A percentile compares a stretch with the other conserved stretches of the same genome.
phyloP scores from a whole-genome alignment of 2,113 vertebrate genomes.

The Hystrix cristata region DNA sequence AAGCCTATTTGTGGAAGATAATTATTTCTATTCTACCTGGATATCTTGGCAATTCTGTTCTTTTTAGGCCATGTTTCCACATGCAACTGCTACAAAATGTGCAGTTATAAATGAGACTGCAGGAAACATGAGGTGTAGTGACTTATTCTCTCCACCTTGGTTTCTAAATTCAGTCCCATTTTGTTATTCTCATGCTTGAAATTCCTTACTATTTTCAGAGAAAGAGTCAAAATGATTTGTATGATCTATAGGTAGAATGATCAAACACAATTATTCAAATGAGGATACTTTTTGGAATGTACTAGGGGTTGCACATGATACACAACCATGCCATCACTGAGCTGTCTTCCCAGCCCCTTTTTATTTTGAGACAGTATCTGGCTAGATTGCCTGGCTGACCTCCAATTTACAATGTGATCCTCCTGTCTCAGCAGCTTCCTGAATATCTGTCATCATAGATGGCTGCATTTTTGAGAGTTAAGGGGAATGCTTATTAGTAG shows the following conservation, averaged over 20 bases:
- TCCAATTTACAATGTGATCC: not conserved
- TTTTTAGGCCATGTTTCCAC: not conserved
- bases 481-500: not conserved
- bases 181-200: constrained; percentile 12
- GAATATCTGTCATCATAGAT: not conserved
- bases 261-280: not conserved
- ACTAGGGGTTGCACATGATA: not conserved
- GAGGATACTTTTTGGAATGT: not conserved
- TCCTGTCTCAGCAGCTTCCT: not conserved
- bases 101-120: not conserved
- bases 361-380: not conserved
- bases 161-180: not conserved
- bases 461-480: not conserved
- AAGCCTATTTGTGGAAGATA: not conserved
- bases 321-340: not conserved
- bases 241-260: not conserved
- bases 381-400: not conserved
- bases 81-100: not conserved
- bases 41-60: not conserved
- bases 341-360: not conserved
- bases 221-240: not conserved
- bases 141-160: not conserved
- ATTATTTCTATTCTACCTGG: not conserved
- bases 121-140: not conserved
- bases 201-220: not conserved